Base-by-base conservation (phyloP, 2,888 invertebrate genomes). In the Brachypterus glaber region DNA sequence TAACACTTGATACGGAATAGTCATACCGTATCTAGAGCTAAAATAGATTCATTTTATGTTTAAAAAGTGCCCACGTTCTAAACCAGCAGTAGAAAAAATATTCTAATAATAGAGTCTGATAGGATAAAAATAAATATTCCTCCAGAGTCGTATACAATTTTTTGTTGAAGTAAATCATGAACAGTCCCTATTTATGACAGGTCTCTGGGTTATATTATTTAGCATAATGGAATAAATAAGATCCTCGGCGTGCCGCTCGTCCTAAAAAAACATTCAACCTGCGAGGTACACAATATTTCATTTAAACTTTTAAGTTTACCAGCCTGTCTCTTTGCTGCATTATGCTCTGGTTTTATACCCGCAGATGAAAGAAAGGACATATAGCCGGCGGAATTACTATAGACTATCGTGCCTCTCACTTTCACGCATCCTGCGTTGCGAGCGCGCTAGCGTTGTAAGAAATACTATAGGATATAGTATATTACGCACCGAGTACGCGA, bases 111-210 rank as follows among this genome's bases (percentile, higher is more conserved):
- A 5, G 21, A 7, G 21, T 21, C 21, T 7, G 9, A 21, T 21
- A 9, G 21, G 9, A 21, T 21, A 21, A 21, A 21, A 21, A 21
- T 9, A 5, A 21, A 7, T 7, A 21, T 21, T 7, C 21, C 9
- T 21, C 21, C 9, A 21, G 21, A 7, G 21, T 21, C 21, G 5
- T 21, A 9, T 21, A 21, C 21, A 21, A 9, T 5, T 21, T 21
- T 21, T 21, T n/a, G 7, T 21, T 21, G 33, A 41, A 43, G 51
- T 51, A 55, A 54, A 55, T 55, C 55, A 53, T 41, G 45, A 53
- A 47, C 52, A 52, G 49, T 47, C 43, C 48, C 51, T 54, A 56
- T 56, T 54, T 54, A 54, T 49, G 52, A 50, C 54, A 52, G 49
- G 43, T 42, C 48, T 39, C 40, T 47, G 47, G 48, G 45, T 49